Evolutionary conservation across 2,888 invertebrate genomes (phyloP).

Genomic region (Parasteatoda lunata): DNA sequence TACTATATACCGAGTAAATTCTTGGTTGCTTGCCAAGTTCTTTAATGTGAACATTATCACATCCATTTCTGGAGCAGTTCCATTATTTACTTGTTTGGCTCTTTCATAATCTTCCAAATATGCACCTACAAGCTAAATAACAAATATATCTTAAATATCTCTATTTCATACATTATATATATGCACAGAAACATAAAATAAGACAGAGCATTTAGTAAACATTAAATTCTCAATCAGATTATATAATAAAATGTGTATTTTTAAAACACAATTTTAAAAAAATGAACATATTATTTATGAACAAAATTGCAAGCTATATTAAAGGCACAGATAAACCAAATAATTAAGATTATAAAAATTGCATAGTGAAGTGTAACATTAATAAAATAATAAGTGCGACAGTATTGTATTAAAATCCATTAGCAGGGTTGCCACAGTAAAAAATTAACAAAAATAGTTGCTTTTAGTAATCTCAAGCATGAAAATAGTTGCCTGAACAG

Average conservation of each 20-base stretch:
- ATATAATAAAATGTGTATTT: not conserved
- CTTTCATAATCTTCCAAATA: conserved; percentile 71
- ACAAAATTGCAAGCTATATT: too few relatives aligned
- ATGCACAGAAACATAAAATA: not conserved
- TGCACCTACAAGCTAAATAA: conserved; percentile 71
- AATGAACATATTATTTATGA: too few relatives aligned
- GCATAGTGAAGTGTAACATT: too few relatives aligned
- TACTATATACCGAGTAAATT: conserved; percentile 35
- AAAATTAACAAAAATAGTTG: too few relatives aligned
- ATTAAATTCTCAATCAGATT: not conserved
- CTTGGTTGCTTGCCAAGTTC: conserved; percentile 41
- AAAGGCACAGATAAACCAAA: too few relatives aligned
- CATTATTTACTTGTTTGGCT: conserved; percentile 28
- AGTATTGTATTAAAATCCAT: too few relatives aligned
- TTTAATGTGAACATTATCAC: conserved; percentile 48
- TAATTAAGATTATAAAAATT: too few relatives aligned
- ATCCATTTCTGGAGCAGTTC: conserved; percentile 59
- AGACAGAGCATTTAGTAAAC: too few relatives aligned
- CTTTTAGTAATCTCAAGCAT: too few relatives aligned
- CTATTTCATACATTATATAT: not conserved
- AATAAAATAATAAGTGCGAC: too few relatives aligned
- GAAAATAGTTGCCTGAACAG: too few relatives aligned
- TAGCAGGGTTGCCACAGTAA: too few relatives aligned
- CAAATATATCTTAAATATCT: conserved; percentile 71
- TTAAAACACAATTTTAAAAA: not conserved